Conservation (phyloP, 2,797 vertebrate species). For the Salmo trutta region DNA sequence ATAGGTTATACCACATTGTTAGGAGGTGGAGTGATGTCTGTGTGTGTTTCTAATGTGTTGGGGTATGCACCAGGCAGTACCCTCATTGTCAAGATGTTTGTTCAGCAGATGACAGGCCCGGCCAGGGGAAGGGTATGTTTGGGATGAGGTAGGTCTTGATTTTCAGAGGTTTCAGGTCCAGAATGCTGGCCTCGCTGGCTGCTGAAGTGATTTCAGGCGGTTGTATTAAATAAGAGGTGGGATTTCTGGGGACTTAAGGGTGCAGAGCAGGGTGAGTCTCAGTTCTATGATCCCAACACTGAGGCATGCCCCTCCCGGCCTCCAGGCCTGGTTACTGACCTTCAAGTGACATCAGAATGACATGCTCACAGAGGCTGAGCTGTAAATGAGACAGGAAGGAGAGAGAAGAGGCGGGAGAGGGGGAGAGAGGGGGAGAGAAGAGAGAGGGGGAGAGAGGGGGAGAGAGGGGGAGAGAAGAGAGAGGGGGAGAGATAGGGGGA, state of each 20-base stretch:
- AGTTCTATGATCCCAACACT: slow-evolving; percentile 40
- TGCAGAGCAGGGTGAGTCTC: slow-evolving; percentile 15
- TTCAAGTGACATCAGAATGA: not conserved
- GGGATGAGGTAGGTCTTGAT: slow-evolving; percentile 32
- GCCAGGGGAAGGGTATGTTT: not conserved
- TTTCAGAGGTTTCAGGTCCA: slow-evolving; percentile 41
- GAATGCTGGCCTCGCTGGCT: slow-evolving; percentile 28
- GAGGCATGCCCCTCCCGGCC: slow-evolving; percentile 6
- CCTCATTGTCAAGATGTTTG: slow-evolving; percentile 6
- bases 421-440: not conserved
- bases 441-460: not conserved
- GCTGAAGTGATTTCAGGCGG: slow-evolving; percentile 35
- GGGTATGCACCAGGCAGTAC: not conserved
- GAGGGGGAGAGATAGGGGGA: not conserved
- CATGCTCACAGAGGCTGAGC: slow-evolving; percentile 1
- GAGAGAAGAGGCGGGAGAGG: not conserved
- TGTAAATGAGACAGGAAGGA: not conserved
- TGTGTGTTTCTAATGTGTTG: not conserved
- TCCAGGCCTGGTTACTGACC: not conserved
- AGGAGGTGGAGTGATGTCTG: not conserved
- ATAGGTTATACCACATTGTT: not conserved
- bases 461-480: not conserved
- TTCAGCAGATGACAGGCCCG: not conserved
- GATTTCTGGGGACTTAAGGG: slow-evolving; percentile 45
- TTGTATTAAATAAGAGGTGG: slow-evolving; percentile 50